phyloP scores from a whole-genome alignment of 2,888 invertebrate species.

The Yponomeuta malinellus region DNA sequence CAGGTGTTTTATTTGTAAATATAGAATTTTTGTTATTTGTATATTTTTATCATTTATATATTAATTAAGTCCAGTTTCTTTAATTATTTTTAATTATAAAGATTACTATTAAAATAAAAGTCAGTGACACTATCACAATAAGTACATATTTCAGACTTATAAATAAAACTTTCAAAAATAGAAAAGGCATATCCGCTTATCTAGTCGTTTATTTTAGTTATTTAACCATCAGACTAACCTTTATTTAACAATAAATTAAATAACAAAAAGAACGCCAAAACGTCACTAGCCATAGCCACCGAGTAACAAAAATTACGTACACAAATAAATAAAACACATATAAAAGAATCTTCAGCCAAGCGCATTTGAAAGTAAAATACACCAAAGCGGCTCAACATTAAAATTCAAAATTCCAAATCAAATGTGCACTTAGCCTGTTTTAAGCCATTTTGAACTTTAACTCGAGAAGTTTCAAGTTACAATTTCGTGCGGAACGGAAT shows the following conservation, averaged over 20 bases:
- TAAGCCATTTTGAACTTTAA: constrained; percentile 4
- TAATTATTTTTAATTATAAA: no score
- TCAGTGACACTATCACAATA: no score
- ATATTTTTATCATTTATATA: no score
- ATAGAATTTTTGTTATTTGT: no score
- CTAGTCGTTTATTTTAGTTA: no score
- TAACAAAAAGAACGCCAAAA: constrained; percentile 1
- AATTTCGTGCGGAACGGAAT: neutral
- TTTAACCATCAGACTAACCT: neutral
- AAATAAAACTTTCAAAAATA: no score
- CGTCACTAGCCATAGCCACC: constrained; percentile 3
- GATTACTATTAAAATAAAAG: no score
- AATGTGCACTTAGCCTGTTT: neutral
- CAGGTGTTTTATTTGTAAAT: no score
- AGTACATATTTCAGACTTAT: no score
- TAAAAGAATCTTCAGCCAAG: neutral
- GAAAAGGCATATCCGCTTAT: no score
- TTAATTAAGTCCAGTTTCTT: no score
- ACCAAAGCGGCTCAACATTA: constrained; percentile 2
- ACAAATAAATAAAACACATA: neutral
- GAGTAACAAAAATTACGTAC: constrained; percentile 9
- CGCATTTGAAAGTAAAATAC: neutral
- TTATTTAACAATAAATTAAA: neutral
- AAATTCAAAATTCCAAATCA: constrained; percentile 6
- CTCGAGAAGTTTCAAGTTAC: constrained; percentile 3